Percentiles rank a stretch among this genome's conserved stretches.
These are phyloP conservation scores for Belgica antarctica DNA, from an alignment of 2,888 invertebrate species.

Conservation along the genomic window DNA sequence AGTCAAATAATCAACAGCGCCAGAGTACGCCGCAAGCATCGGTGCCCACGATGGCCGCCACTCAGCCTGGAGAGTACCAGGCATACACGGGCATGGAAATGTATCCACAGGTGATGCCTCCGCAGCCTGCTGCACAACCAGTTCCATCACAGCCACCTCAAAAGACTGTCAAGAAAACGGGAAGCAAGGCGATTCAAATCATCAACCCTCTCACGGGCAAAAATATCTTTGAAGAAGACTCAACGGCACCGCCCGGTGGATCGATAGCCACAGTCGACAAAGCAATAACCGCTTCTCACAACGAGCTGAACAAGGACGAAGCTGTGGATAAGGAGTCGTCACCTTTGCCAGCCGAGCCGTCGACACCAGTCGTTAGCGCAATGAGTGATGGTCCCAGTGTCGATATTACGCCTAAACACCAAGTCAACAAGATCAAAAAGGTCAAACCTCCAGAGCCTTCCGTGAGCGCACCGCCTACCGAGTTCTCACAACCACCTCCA, in stretches of 20 bases:
- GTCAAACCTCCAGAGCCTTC: constrained; percentile 51
- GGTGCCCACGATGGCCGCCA: constrained; percentile 48
- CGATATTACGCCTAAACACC: constrained; percentile 52
- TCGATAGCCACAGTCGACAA: constrained; percentile 46
- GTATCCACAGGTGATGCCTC: background rate
- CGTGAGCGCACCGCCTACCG: constrained; percentile 36
- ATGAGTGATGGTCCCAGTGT: constrained; percentile 64
- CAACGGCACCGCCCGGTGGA: constrained; percentile 13
- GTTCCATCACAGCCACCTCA: constrained; percentile 50
- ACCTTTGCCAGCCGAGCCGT: constrained; percentile 45
- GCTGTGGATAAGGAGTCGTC: constrained; percentile 18
- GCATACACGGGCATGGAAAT: constrained; percentile 9
- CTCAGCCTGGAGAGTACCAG: constrained; percentile 50
- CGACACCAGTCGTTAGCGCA: constrained; percentile 68
- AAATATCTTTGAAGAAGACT: constrained; percentile 51
- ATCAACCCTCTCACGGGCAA: constrained; percentile 57
- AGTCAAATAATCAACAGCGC: constrained; percentile 55
- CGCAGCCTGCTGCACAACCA: constrained; percentile 48
- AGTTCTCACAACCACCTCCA: background rate
- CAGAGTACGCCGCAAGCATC: constrained; percentile 55
- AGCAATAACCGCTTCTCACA: constrained; percentile 45
- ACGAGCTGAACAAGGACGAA: constrained; percentile 8
- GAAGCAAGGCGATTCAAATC: constrained; percentile 55
- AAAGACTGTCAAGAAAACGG: constrained; percentile 50
- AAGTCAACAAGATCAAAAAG: constrained; percentile 25